Conservation (phyloP, 1,140 invertebrate genomes). For the Drosophila repleta region DNA sequence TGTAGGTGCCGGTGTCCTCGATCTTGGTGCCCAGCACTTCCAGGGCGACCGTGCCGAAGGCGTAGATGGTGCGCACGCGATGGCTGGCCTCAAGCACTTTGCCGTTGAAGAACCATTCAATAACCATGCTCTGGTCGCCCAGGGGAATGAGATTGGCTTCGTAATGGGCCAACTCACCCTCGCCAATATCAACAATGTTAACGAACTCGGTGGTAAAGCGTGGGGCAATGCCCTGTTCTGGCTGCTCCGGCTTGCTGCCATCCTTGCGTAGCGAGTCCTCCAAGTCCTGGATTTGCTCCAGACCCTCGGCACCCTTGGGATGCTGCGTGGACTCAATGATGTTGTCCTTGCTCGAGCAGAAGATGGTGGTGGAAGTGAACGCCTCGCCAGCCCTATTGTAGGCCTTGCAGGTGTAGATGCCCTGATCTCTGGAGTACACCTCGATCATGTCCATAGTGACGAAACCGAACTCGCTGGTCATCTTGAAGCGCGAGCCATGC, state of each 20-base stretch:
- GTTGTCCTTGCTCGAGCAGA: conserved; percentile 91
- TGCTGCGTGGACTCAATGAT: conserved; percentile 95
- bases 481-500: conserved; percentile 93
- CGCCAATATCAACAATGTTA: conserved; percentile 91
- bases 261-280: conserved; percentile 93
- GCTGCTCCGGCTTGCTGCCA: conserved; percentile 87
- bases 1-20: conserved; percentile 94
- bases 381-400: conserved; percentile 94
- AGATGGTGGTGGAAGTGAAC: conserved; percentile 95
- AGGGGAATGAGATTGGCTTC: conserved; percentile 96
- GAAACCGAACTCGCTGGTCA: conserved; percentile 96
- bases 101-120: conserved; percentile 99
- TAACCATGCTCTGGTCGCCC: conserved; percentile 97
- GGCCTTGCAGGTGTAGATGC: conserved; percentile 96
- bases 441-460: conserved; percentile 95
- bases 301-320: conserved; percentile 95
- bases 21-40: conserved; percentile 96
- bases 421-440: conserved; percentile 96
- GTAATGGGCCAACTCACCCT: conserved; percentile 96
- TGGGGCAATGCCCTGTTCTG: conserved; percentile 92
- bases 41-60: conserved; percentile 97
- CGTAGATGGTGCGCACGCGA: conserved; percentile 94
- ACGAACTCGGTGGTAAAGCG: conserved; percentile 94
- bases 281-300: conserved; percentile 95
- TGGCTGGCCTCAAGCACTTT: conserved; percentile 94